phyloP scores from a whole-genome alignment of 2,113 vertebrate species.

The Peromyscus leucopus region DNA sequence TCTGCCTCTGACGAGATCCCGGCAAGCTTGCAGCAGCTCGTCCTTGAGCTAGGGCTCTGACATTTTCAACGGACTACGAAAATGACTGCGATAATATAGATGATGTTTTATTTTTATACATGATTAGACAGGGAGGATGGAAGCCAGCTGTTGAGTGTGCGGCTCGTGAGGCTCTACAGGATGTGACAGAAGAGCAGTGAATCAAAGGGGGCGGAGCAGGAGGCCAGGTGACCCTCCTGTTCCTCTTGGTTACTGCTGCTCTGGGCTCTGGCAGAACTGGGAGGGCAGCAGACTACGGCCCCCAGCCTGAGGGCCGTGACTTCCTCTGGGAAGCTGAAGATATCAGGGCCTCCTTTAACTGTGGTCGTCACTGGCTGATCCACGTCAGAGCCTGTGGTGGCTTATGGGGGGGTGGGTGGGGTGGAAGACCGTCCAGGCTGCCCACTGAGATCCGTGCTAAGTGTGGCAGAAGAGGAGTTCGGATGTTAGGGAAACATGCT shows the following conservation, averaged over 20 bases:
- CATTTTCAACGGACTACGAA: constrained; percentile 67
- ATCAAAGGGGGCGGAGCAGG: background rate
- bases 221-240: background rate
- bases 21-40: constrained; percentile 59
- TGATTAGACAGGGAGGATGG: constrained; percentile 68
- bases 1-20: constrained; percentile 63
- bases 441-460: constrained; percentile 27
- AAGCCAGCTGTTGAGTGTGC: constrained; percentile 64
- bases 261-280: constrained; percentile 39
- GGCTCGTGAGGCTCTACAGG: constrained; percentile 25
- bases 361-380: constrained; percentile 38
- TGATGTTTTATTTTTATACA: constrained; percentile 76
- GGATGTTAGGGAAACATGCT: background rate
- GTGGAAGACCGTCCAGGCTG: background rate
- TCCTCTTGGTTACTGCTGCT: constrained; percentile 45
- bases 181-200: constrained; percentile 19
- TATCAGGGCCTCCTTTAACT: constrained; percentile 8
- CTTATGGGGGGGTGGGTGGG: constrained; percentile 12
- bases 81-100: constrained; percentile 76
- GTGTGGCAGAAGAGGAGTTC: background rate
- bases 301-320: background rate
- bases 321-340: constrained; percentile 56
- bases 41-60: constrained; percentile 60
- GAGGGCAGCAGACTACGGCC: constrained; percentile 4
- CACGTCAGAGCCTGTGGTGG: background rate